Percentiles rank a stretch among this genome's conserved stretches.
phyloP scores from a whole-genome alignment of 2,797 vertebrate genomes.

The Halcyon smyrnensis region DNA sequence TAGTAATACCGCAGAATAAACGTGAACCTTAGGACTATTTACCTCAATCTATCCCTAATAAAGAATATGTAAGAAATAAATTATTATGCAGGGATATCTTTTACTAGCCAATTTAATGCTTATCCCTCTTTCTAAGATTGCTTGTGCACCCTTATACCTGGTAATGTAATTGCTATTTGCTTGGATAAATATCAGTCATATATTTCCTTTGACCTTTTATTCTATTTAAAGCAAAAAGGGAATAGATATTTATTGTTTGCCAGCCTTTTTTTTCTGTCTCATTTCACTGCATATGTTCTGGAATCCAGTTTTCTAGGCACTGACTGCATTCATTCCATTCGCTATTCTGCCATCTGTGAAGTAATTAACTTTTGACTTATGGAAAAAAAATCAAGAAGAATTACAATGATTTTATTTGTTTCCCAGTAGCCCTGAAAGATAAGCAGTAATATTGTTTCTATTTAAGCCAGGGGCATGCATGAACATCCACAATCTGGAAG shows the following conservation, averaged over 20 bases:
- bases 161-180: slow-evolving; percentile 29
- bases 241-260: slow-evolving; percentile 64
- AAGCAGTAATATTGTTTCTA: slow-evolving; percentile 1
- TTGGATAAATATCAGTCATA: slow-evolving; percentile 25
- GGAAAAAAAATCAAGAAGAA: slow-evolving; percentile 38
- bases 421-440: slow-evolving; percentile 15
- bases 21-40: not conserved
- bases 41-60: slow-evolving; percentile 29
- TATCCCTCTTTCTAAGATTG: slow-evolving; percentile 1
- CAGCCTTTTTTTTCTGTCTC: slow-evolving; percentile 63
- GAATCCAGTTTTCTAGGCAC: slow-evolving; percentile 59
- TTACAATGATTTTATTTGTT: slow-evolving; percentile 49
- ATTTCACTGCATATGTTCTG: slow-evolving; percentile 68
- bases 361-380: slow-evolving; percentile 72
- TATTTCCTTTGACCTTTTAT: slow-evolving; percentile 52
- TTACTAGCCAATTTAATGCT: not conserved
- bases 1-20: not conserved
- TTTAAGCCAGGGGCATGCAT: not conserved
- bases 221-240: slow-evolving; percentile 57
- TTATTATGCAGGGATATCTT: not conserved
- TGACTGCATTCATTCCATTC: slow-evolving; percentile 46
- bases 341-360: slow-evolving; percentile 65
- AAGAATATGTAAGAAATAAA: slow-evolving; percentile 16
- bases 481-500: slow-evolving; percentile 4
- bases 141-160: slow-evolving; percentile 14